These are phyloP conservation scores for Andrena bicolor DNA, from an alignment of 2,888 invertebrate species.

Conservation along the genomic window DNA sequence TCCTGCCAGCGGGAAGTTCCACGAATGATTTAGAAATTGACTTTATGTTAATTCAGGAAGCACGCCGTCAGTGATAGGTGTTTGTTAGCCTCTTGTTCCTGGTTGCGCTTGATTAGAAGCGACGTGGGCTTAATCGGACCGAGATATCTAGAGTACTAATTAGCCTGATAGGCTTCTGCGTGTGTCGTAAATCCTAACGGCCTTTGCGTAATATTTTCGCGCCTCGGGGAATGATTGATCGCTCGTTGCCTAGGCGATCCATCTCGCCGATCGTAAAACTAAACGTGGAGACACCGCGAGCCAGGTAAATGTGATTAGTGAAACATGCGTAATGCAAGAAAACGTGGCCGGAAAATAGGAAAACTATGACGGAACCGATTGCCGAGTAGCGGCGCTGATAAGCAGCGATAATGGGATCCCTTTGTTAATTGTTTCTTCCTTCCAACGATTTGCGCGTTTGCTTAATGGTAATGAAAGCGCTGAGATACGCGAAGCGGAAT, in stretches of 20 bases:
- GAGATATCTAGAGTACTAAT: conserved; percentile 7
- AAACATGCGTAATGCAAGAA: neutral
- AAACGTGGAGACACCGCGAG: too few species aligned
- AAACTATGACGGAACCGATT: neutral
- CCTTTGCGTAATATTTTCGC: too few species aligned
- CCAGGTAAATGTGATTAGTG: too few species aligned
- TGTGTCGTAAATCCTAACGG: neutral
- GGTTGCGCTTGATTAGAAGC: too few species aligned
- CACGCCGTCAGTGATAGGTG: too few species aligned
- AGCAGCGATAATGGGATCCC: conserved; percentile 12
- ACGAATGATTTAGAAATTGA: too few species aligned
- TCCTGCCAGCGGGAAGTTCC: too few species aligned
- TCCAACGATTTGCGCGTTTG: neutral
- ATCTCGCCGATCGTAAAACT: too few species aligned
- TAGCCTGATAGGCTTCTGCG: neutral
- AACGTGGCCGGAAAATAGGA: neutral
- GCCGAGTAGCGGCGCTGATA: conserved; percentile 12
- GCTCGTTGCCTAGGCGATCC: too few species aligned
- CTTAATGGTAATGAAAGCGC: neutral
- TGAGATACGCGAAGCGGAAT: neutral
- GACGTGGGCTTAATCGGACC: neutral
- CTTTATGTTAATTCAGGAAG: too few species aligned
- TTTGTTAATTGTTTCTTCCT: conserved; percentile 4
- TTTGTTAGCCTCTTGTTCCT: too few species aligned
- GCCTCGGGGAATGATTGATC: too few species aligned